These are phyloP conservation scores for Standfussiana lucernea DNA, from an alignment of 2,888 invertebrate genomes.

Conservation along the genomic window DNA sequence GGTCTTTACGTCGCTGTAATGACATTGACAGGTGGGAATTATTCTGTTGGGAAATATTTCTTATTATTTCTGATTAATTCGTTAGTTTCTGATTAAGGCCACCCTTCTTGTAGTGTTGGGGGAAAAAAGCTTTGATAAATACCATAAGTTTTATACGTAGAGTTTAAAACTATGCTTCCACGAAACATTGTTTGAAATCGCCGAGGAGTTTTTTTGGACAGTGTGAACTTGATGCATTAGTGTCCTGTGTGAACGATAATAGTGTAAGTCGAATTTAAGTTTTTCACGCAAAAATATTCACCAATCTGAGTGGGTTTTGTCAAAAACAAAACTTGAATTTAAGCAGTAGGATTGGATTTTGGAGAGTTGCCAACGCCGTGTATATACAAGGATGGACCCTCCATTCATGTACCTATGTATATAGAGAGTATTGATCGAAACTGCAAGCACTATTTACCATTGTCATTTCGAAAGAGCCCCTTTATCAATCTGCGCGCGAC, in stretches of 20 bases:
- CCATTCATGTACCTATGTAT: neutral
- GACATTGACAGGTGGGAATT: too few species aligned
- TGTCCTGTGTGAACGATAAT: neutral
- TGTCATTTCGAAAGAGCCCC: neutral
- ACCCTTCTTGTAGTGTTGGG: neutral
- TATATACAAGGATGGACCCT: neutral
- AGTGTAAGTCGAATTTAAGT: neutral
- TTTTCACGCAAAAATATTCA: neutral
- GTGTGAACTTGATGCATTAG: neutral
- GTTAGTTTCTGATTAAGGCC: too few species aligned
- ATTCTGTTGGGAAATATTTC: neutral
- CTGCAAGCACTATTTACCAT: neutral
- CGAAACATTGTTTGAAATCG: neutral
- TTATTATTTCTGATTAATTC: neutral
- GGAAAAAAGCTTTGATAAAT: neutral
- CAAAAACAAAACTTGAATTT: neutral
- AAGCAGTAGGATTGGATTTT: neutral
- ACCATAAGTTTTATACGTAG: neutral
- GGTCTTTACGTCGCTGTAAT: neutral
- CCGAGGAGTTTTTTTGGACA: neutral
- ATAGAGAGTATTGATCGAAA: neutral
- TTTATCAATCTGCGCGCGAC: too few species aligned
- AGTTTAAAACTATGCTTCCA: neutral
- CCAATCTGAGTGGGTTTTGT: neutral
- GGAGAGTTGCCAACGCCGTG: slow-evolving; percentile 18